These are phyloP conservation scores for Platycheirus albimanus DNA, from an alignment of 2,888 invertebrate species.

Conservation along the genomic window DNA sequence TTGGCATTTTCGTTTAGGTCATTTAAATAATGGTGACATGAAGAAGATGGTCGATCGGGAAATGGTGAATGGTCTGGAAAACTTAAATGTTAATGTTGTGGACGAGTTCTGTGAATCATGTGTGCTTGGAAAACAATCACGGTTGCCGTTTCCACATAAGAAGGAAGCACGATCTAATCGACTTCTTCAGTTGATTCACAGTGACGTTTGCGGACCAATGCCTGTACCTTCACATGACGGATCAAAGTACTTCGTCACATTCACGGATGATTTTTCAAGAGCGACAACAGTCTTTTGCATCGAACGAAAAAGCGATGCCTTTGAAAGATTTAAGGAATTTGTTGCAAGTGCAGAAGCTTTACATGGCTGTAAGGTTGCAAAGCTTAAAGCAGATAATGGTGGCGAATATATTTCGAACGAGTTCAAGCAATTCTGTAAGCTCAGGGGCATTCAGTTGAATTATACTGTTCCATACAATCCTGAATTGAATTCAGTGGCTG, in stretches of 20 bases:
- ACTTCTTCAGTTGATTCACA: conserved; percentile 62
- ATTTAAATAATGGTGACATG: background rate
- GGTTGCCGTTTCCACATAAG: conserved; percentile 70
- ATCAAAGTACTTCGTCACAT: conserved; percentile 74
- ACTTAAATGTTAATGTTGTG: background rate
- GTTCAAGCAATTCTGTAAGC: background rate
- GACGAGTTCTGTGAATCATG: background rate
- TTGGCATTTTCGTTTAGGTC: background rate
- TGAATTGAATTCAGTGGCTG: background rate
- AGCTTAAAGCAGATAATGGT: background rate
- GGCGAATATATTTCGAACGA: background rate
- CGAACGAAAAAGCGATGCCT: background rate
- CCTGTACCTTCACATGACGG: conserved; percentile 70
- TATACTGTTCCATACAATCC: background rate
- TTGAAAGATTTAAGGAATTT: background rate
- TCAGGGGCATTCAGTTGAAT: background rate
- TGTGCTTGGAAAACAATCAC: conserved; percentile 74
- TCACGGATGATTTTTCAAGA: background rate
- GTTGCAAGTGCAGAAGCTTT: background rate
- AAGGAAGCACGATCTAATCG: background rate
- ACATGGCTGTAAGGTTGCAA: background rate
- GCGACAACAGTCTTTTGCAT: background rate
- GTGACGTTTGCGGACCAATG: conserved; percentile 78
- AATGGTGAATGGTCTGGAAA: conserved; percentile 13
- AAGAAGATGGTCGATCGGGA: conserved; percentile 1